Conservation (phyloP, 2,113 vertebrate species). For the Hymenochirus boettgeri region DNA sequence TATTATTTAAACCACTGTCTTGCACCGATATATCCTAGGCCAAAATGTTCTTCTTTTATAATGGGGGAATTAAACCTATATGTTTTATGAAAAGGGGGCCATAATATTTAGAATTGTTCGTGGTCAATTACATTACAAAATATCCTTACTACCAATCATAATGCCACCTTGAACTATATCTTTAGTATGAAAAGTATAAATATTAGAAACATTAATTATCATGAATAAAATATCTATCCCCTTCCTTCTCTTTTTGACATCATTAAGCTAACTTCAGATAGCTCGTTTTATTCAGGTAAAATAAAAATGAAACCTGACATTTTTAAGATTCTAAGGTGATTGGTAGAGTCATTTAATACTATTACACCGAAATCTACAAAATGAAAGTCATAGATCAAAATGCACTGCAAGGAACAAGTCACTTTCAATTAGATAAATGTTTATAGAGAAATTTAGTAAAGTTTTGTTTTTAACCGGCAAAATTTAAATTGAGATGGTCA, state of each 20-base stretch:
- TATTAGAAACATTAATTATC: too few relatives aligned
- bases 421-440: constrained; percentile 37
- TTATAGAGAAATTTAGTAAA: constrained; percentile 22
- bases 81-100: too few relatives aligned
- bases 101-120: too few relatives aligned
- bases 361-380: constrained; percentile 24
- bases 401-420: constrained; percentile 32
- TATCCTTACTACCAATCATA: too few relatives aligned
- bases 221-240: neutral
- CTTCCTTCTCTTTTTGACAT: neutral
- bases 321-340: constrained; percentile 23
- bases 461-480: constrained; percentile 14
- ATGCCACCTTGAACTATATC: too few relatives aligned
- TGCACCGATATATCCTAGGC: too few relatives aligned
- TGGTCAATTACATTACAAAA: too few relatives aligned
- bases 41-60: too few relatives aligned
- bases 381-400: constrained; percentile 41
- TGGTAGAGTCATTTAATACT: constrained; percentile 29
- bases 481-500: constrained; percentile 2
- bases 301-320: constrained; percentile 28
- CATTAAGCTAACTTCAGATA: constrained; percentile 10
- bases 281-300: constrained; percentile 4
- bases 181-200: too few relatives aligned
- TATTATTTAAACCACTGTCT: too few relatives aligned
- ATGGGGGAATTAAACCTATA: too few relatives aligned